Conservation (phyloP, 2,888 invertebrate genomes). For the Acanthoscelides obtectus region DNA sequence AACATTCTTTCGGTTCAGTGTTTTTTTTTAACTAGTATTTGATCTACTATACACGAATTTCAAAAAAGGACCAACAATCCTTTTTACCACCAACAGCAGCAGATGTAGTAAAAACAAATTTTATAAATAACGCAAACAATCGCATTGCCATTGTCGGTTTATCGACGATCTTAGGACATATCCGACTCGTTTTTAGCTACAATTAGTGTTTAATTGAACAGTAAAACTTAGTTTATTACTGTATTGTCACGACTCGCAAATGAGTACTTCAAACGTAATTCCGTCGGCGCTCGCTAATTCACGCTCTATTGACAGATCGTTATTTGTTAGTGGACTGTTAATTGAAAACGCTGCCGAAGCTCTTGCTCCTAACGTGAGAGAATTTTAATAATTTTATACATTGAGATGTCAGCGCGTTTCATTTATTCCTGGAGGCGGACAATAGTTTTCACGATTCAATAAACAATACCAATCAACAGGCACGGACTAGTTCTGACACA, state of each 20-base stretch:
- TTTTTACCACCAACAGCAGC: neutral
- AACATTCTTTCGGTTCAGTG: too few relatives aligned
- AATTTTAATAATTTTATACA: slow-evolving; percentile 17
- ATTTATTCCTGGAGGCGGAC: slow-evolving; percentile 6
- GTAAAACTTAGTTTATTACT: slow-evolving; percentile 22
- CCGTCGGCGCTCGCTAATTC: slow-evolving; percentile 20
- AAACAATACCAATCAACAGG: too few relatives aligned
- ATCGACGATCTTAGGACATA: slow-evolving; percentile 1
- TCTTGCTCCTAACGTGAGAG: slow-evolving; percentile 11
- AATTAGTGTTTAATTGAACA: slow-evolving; percentile 19
- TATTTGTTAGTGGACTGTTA: slow-evolving; percentile 25
- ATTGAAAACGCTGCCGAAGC: slow-evolving; percentile 21
- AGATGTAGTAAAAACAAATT: neutral
- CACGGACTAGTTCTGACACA: too few relatives aligned
- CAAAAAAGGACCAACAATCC: neutral
- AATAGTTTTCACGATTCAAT: too few relatives aligned
- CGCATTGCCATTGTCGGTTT: neutral
- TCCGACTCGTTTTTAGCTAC: slow-evolving; percentile 5
- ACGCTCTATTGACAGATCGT: slow-evolving; percentile 24
- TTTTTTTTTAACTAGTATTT: neutral
- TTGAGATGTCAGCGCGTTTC: slow-evolving; percentile 4
- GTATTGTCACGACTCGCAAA: slow-evolving; percentile 22
- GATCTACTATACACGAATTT: neutral
- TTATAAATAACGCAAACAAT: neutral
- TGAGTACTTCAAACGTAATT: slow-evolving; percentile 25